phyloP scores from a whole-genome alignment of 64 coral and sea anemone genomes.

The Porites lutea region DNA sequence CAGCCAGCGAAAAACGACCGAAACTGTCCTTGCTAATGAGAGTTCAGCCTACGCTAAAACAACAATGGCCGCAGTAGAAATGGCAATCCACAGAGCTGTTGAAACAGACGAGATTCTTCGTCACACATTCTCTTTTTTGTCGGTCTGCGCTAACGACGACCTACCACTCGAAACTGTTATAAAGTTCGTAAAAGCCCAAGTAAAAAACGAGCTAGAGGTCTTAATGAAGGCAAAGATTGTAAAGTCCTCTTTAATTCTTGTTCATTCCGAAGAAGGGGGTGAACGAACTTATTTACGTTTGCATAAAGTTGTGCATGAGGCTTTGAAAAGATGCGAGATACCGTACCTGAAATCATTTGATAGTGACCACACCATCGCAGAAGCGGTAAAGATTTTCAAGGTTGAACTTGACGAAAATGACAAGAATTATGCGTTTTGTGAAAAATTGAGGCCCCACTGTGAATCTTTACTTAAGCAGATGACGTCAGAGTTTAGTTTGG shows the following conservation, averaged over 20 bases:
- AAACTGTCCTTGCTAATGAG: conserved; percentile 10
- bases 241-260: conserved; percentile 46
- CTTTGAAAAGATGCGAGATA: background rate
- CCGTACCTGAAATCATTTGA: background rate
- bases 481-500: background rate
- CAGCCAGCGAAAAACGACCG: conserved; percentile 44
- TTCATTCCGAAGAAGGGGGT: background rate
- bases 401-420: background rate
- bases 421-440: background rate
- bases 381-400: conserved; percentile 6
- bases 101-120: conserved; percentile 7
- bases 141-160: conserved; percentile 29
- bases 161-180: conserved; percentile 55
- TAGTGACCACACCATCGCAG: background rate
- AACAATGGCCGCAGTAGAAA: conserved; percentile 48
- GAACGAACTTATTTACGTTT: background rate
- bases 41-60: conserved; percentile 41
- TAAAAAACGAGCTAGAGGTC: conserved; percentile 27
- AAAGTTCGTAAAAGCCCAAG: conserved; percentile 10
- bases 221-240: conserved; percentile 4
- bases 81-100: conserved; percentile 35
- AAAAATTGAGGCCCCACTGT: background rate
- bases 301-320: conserved; percentile 50
- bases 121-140: conserved; percentile 52
- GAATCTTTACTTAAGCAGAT: background rate